Base-by-base conservation (phyloP, 2,888 invertebrate genomes). In the Hemithea aestivaria region DNA sequence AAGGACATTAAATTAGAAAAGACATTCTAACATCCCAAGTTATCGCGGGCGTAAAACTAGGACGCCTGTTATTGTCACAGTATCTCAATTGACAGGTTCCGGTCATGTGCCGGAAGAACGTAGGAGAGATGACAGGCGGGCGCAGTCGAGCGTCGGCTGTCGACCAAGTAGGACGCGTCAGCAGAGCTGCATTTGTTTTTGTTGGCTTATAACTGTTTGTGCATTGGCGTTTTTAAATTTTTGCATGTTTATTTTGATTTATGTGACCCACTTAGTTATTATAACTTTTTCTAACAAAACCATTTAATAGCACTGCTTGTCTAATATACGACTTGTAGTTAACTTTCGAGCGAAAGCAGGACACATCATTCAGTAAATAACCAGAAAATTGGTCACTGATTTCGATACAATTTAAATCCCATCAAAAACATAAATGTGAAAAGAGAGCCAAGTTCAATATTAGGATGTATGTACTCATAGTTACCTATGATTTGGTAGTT, bases 111-210 rank as follows among this genome's bases (percentile, higher is more conserved):
- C 40, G 48, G 48, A 48, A 37, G 41, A 51, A 41, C 50, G 7
- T 22, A 11, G 27, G 29, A 24, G 10, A 2, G 22, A n/a, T 8
- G 4, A 8, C 37, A 43, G 41, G 39, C 40, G 28, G 41, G 38
- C 37, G 50, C 62, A 66, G 62, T 66, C 56, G 45, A 38, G 35
- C 50, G 30, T 29, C 36, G 45, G 36, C 54, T 43, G 56, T 53
- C 56, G 31, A 45, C 39, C 53, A 57, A 56, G 56, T 66, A 61
- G 67, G 60, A 58, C 61, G 58, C 20, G 25, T 38, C 21, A 27
- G 6, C 21, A 8, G 20, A 16, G 8, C 3, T 10, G 10, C 6
- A 9, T 12, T 23, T 20, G 8, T 21, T 11, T 16, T 16, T 16
- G 5, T 16, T 5, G 16, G 16, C 5, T 16, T 16, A 16, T n/a